Base-by-base conservation (phyloP, 2,113 vertebrate genomes). In the Pterocles burchelli region DNA sequence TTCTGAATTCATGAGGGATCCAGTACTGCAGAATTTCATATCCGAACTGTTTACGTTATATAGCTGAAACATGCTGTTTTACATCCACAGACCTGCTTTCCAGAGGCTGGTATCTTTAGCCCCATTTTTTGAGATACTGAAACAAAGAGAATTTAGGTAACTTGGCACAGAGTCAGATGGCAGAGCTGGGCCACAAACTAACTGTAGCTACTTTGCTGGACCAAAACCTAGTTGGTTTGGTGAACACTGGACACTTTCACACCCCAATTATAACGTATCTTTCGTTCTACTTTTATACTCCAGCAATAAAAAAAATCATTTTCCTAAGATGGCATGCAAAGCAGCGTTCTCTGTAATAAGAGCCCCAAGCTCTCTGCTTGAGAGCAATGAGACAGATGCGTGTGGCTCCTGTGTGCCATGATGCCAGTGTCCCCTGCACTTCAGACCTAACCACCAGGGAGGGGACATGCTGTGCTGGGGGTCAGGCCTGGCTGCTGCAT, bases 381-480 rank as follows among this genome's bases (percentile, higher is more conserved):
- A 49, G 63, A 63, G 49, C 29, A 9, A 12, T 0, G 24, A 36
- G n/a, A 48, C n/a, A 25, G 93, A 52, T 1, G 11, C 45, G 13
- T 0, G 2, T 9, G 58, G 78, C 29, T 62, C 36, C 66, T 34
- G 28, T 1, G 33, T n/a, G 36, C 25, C 10, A 7, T 2, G 2
- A 2, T 57, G 33, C 68, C 34, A 2, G 31, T 1, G 10, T 38
- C 18, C 75, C 16, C 36, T 28, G 48, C 43, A 2, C 65, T 36
- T n/a, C 36, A 21, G 63, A 45, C 1, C 5, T 2, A 59, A 36
- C 17, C 10, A 4, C 2, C 0, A 3, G 16, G 67, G 62, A 61
- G 31, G 48, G 70, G 16, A 11, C 0, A 1, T 0, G 3, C 74
- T 6, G 36, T 1, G 22, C 7, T 2, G 48, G 43, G 72, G 13